Conservation (phyloP, 1,140 invertebrate genomes). For the Heliconius hewitsoni region DNA sequence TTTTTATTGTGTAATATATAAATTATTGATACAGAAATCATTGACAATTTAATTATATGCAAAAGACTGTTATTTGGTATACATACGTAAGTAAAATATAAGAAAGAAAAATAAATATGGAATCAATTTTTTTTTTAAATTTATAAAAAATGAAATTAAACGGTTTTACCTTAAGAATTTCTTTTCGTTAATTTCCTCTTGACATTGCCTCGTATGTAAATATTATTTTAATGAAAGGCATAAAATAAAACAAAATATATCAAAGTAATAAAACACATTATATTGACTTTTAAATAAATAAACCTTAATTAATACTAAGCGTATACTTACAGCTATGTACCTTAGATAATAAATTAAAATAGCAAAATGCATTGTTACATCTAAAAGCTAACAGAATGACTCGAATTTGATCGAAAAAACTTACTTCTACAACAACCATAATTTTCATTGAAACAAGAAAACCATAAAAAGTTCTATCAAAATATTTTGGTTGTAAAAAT, state of each 20-base stretch:
- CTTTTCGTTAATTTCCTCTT: no score
- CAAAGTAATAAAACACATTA: conserved; percentile 78
- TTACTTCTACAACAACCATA: conserved; percentile 31
- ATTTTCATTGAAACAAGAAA: conserved; percentile 28
- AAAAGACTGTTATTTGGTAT: no score
- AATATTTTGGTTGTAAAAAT: conserved; percentile 41
- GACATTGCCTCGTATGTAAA: not conserved
- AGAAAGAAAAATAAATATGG: no score
- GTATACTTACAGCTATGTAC: conserved; percentile 63
- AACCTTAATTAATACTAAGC: conserved; percentile 72
- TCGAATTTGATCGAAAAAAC: conserved; percentile 23
- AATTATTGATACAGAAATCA: no score
- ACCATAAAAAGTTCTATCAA: conserved; percentile 39
- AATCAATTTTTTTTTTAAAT: no score
- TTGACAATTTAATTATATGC: no score
- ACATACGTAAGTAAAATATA: no score
- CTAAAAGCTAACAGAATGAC: conserved; percentile 40
- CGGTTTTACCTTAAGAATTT: no score
- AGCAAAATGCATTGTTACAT: conserved; percentile 59
- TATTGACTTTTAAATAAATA: conserved; percentile 81
- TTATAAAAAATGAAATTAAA: no score
- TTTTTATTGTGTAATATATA: no score
- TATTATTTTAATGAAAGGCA: not conserved
- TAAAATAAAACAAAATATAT: conserved; percentile 49
- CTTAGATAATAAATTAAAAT: conserved; percentile 63